These are phyloP conservation scores for Pseudochromis fuscus DNA, from an alignment of 2,797 vertebrate genomes.

Conservation along the genomic window DNA sequence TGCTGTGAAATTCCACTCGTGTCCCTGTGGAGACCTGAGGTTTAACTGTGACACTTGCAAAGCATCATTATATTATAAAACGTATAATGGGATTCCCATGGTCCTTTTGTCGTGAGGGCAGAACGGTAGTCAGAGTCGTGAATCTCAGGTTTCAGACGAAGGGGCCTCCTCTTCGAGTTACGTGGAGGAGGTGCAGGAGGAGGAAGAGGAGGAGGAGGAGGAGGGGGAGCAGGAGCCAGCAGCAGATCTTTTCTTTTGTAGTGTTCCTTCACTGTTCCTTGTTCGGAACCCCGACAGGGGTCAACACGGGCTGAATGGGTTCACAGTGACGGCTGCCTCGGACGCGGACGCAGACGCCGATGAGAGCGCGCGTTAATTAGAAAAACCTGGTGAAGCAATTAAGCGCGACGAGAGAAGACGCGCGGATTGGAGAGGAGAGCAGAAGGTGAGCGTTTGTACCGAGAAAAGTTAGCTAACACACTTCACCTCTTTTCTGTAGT, in stretches of 20 bases:
- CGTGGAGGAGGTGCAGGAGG: conserved; percentile 66
- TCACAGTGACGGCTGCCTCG: conserved; percentile 41
- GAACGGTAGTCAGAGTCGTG: conserved; percentile 65
- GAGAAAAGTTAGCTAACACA: background rate
- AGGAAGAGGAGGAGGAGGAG: conserved; percentile 5
- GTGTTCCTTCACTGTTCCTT: background rate
- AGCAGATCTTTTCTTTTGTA: conserved; percentile 59
- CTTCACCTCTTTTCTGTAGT: background rate
- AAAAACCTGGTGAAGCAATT: conserved; percentile 81
- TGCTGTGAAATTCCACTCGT: background rate
- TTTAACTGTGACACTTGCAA: conserved; percentile 13
- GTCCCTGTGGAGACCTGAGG: background rate
- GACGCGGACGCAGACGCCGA: conserved; percentile 52
- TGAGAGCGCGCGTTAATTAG: conserved; percentile 75
- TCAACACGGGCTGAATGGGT: conserved; percentile 67
- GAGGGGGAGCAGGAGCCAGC: conserved; percentile 51
- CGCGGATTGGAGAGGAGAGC: conserved; percentile 42
- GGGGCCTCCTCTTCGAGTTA: conserved; percentile 74
- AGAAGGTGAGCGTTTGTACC: conserved; percentile 62
- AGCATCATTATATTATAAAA: conserved; percentile 34
- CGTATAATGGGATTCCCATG: conserved; percentile 20
- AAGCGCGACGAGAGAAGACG: conserved; percentile 58
- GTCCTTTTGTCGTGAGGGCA: conserved; percentile 29
- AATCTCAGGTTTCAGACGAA: conserved; percentile 78
- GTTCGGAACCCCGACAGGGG: conserved; percentile 72